Evolutionary conservation across 2,888 invertebrate genomes (phyloP), one percentile per base, ranked within the genome.

Genomic region (Rosalia funebris): DNA sequence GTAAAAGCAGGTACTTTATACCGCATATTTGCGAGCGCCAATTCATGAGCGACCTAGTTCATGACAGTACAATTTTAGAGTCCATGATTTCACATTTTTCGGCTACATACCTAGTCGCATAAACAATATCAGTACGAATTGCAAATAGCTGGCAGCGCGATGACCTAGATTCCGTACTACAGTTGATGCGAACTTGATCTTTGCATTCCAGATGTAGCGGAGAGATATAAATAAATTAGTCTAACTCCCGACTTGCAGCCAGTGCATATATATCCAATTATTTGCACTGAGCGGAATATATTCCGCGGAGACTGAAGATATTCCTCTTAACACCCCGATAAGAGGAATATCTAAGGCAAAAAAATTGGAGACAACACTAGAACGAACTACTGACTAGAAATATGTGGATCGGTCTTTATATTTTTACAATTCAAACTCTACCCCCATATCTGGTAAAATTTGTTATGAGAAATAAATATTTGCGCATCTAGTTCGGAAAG

Each of bases 101-200:
- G 25, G 25, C 25, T 5, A 7, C 25, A 7, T 25, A 25, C 25
- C 25, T 5, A 25, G 4, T 7, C 4, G 25, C 25, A 25, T 25
- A 25, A 47, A 48, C 48, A 52, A 41, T 53, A 42, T 53, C 42
- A 42, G 12, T 53, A 25, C 42, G 53, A 53, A 53, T 42, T 42
- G 31, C 31, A 44, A 50, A 46, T 39, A 47, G 55, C 50, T 45
- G 42, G 37, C 50, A 62, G 55, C 47, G 55, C 50, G 50, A 58
- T 58, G 62, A 62, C 62, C 62, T 55, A 62, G 54, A 58, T 62
- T 58, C 42, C 32, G 57, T 44, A 47, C 45, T 36, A 17, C 52
- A 20, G 37, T 46, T 50, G 47, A 62, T 56, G 58, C 62, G 65
- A 65, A 65, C 65, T 65, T 65, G 65, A 65, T 65, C 65, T 65